Percentiles rank a stretch among this genome's conserved stretches.
phyloP scores from a whole-genome alignment of 2,113 vertebrate genomes.

The Brachionichthys hirsutus region DNA sequence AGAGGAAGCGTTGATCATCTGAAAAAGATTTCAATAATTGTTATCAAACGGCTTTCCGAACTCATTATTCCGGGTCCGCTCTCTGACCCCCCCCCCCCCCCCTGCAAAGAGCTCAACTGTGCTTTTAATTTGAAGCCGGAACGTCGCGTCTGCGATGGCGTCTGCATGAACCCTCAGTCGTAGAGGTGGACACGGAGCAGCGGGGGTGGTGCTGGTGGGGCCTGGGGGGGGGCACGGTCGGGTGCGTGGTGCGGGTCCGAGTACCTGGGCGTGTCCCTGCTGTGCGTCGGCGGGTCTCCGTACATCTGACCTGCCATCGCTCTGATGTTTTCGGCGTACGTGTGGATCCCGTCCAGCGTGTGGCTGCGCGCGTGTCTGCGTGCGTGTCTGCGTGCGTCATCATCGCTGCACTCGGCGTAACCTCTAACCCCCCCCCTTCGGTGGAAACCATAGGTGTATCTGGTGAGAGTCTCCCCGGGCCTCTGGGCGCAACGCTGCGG shows the following conservation, averaged over 20 bases:
- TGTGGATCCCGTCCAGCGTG: slow-evolving; percentile 19
- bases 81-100: background rate
- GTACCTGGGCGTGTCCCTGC: slow-evolving; percentile 5
- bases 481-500: slow-evolving; percentile 27
- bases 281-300: slow-evolving; percentile 32
- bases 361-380: slow-evolving; percentile 11
- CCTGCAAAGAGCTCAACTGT: background rate
- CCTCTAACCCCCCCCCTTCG: background rate
- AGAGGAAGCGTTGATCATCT: no score
- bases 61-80: background rate
- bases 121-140: background rate
- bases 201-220: slow-evolving; percentile 35
- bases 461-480: slow-evolving; percentile 32
- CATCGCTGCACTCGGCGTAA: slow-evolving; percentile 1
- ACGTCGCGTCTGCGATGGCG: background rate
- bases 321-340: slow-evolving; percentile 60
- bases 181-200: slow-evolving; percentile 25
- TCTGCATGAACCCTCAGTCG: background rate
- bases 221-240: slow-evolving; percentile 35
- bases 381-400: background rate
- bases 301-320: slow-evolving; percentile 72
- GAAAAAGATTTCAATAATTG: no score
- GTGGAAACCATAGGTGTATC: slow-evolving; percentile 33
- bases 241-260: slow-evolving; percentile 18
- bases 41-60: no score